Evolutionary conservation across 2,888 invertebrate genomes (phyloP).

Genomic region (Drosophila formosana): DNA sequence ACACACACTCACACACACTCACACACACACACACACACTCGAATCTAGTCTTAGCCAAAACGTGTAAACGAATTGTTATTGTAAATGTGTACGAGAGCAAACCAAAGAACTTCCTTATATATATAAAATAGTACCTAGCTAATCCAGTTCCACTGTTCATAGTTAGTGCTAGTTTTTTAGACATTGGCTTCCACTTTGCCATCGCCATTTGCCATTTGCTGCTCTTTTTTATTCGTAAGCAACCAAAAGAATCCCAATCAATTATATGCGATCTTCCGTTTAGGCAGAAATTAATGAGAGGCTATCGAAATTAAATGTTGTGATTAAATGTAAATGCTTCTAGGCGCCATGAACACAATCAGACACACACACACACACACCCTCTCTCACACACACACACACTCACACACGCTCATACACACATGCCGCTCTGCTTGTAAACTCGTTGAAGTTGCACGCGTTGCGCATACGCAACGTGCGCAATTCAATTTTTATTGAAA

Average conservation of each 20-base stretch:
- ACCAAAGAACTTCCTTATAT: slow-evolving; percentile 57
- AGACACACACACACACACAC: slow-evolving; percentile 29
- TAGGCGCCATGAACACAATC: slow-evolving; percentile 60
- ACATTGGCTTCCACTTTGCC: slow-evolving; percentile 44
- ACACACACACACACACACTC: slow-evolving; percentile 41
- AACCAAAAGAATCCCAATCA: slow-evolving; percentile 26
- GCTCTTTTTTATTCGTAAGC: slow-evolving; percentile 17
- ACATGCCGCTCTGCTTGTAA: slow-evolving; percentile 50
- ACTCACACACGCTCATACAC: slow-evolving; percentile 34
- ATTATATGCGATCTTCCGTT: slow-evolving; percentile 55
- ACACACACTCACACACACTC: slow-evolving; percentile 38
- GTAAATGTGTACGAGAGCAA: slow-evolving; percentile 61
- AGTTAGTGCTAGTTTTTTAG: slow-evolving; percentile 35
- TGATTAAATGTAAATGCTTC: slow-evolving; percentile 73
- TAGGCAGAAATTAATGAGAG: slow-evolving; percentile 23
- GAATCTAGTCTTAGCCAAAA: slow-evolving; percentile 61
- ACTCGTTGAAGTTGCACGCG: slow-evolving; percentile 22
- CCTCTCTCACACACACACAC: slow-evolving; percentile 9
- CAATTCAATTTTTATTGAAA: slow-evolving; percentile 60
- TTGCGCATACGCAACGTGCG: slow-evolving; percentile 69
- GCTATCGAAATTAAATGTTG: slow-evolving; percentile 71
- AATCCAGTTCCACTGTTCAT: slow-evolving; percentile 34
- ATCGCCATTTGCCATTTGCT: slow-evolving; percentile 36
- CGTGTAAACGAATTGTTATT: slow-evolving; percentile 55
- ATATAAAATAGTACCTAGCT: slow-evolving; percentile 28